Evolutionary conservation across 1,140 invertebrate genomes (phyloP).

Genomic region (Glomeris maerens): DNA sequence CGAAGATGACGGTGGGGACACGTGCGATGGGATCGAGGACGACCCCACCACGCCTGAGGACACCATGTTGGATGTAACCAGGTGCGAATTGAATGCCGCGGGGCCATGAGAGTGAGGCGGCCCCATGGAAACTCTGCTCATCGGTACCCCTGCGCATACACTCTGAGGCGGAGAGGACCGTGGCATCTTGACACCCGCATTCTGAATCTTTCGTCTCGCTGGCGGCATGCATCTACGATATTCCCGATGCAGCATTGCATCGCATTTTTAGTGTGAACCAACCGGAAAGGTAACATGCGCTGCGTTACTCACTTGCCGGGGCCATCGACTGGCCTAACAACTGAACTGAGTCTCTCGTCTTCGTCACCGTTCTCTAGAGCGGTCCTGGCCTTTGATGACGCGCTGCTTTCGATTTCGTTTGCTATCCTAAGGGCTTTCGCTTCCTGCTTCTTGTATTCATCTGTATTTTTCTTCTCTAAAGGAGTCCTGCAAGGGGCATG

Average conservation of each 20-base stretch:
- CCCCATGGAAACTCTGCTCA: too few relatives aligned
- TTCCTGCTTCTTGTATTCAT: constrained; percentile 70
- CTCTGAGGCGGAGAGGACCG: constrained; percentile 37
- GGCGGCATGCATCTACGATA: constrained; percentile 54
- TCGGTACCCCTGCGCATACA: too few relatives aligned
- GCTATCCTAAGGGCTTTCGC: constrained; percentile 74
- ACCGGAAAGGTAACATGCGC: background rate
- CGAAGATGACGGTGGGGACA: too few relatives aligned
- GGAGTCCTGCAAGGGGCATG: constrained; percentile 36
- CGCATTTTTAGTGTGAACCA: background rate
- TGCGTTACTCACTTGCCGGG: background rate
- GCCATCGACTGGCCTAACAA: constrained; percentile 22
- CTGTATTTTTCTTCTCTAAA: constrained; percentile 64
- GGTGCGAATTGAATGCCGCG: too few relatives aligned
- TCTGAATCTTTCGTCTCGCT: constrained; percentile 52
- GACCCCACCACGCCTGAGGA: too few relatives aligned
- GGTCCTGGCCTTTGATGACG: constrained; percentile 57
- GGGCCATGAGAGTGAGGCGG: too few relatives aligned
- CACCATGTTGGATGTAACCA: too few relatives aligned
- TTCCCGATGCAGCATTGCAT: background rate
- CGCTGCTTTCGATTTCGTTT: constrained; percentile 72
- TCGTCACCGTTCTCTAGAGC: constrained; percentile 85
- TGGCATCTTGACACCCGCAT: constrained; percentile 37
- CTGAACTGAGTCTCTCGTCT: constrained; percentile 49
- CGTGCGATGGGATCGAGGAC: too few relatives aligned